Conservation (phyloP, 2,797 vertebrate genomes). For the Alosa sapidissima region DNA sequence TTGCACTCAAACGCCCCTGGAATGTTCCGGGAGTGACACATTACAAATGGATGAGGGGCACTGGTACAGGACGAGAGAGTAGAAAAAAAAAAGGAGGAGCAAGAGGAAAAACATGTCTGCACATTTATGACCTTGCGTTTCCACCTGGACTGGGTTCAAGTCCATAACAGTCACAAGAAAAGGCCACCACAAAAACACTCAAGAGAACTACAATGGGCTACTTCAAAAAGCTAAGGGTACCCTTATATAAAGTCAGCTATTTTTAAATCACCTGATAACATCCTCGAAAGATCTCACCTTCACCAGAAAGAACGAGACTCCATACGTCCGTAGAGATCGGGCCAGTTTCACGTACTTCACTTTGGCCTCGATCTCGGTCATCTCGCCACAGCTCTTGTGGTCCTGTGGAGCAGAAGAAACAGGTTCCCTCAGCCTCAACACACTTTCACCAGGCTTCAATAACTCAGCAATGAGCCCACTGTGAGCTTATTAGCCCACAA, state of each 20-base stretch:
- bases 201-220: not conserved
- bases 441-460: constrained; percentile 17
- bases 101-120: not conserved
- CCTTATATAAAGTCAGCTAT: not conserved
- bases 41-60: constrained; percentile 49
- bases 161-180: not conserved
- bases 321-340: constrained; percentile 90
- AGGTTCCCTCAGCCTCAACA: constrained; percentile 21
- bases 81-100: not conserved
- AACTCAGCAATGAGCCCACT: not conserved
- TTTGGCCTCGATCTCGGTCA: constrained; percentile 97
- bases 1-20: constrained; percentile 29
- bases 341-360: constrained; percentile 97
- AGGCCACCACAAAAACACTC: not conserved
- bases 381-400: constrained; percentile 94
- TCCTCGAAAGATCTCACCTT: constrained; percentile 77
- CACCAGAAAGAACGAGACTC: constrained; percentile 96
- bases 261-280: not conserved
- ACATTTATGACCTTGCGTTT: not conserved
- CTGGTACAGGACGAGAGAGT: not conserved
- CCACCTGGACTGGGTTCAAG: constrained; percentile 3
- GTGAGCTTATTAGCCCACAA: constrained; percentile 23
- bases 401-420: constrained; percentile 73
- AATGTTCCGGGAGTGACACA: constrained; percentile 53
- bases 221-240: not conserved